These are phyloP conservation scores for Drosophila falleni DNA, from an alignment of 2,888 invertebrate species.

Conservation along the genomic window DNA sequence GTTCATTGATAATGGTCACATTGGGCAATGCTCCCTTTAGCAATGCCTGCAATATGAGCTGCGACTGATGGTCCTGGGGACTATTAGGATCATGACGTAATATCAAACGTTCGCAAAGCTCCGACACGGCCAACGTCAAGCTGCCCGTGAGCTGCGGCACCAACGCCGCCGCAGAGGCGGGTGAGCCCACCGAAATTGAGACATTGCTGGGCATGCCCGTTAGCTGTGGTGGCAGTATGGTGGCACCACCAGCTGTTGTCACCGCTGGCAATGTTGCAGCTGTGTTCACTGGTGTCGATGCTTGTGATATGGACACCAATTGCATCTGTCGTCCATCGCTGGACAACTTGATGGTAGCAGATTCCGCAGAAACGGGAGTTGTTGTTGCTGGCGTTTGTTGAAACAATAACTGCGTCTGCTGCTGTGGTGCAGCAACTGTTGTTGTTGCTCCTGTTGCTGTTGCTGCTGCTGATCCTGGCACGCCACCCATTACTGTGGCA, in stretches of 20 bases:
- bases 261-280: constrained; percentile 42
- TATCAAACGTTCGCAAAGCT: constrained; percentile 89
- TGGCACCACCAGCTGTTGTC: constrained; percentile 63
- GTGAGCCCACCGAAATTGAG: constrained; percentile 82
- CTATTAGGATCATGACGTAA: constrained; percentile 88
- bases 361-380: constrained; percentile 37
- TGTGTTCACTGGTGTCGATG: constrained; percentile 37
- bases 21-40: constrained; percentile 85
- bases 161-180: constrained; percentile 83
- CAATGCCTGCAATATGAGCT: constrained; percentile 85
- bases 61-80: constrained; percentile 86
- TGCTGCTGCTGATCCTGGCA: constrained; percentile 44
- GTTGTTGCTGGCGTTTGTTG: constrained; percentile 53
- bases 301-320: constrained; percentile 75
- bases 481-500: constrained; percentile 74
- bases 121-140: constrained; percentile 88
- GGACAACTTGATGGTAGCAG: constrained; percentile 70
- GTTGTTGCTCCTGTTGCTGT: constrained; percentile 14
- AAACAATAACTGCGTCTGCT: constrained; percentile 65
- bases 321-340: constrained; percentile 80
- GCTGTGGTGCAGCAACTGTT: constrained; percentile 28
- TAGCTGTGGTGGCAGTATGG: constrained; percentile 71
- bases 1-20: constrained; percentile 85
- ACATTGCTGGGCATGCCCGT: constrained; percentile 78
- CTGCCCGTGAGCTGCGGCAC: constrained; percentile 88